A percentile compares a stretch with the other conserved stretches of the same genome.
phyloP scores from a whole-genome alignment of 2,797 vertebrate genomes.

The Anguilla pacifica region DNA sequence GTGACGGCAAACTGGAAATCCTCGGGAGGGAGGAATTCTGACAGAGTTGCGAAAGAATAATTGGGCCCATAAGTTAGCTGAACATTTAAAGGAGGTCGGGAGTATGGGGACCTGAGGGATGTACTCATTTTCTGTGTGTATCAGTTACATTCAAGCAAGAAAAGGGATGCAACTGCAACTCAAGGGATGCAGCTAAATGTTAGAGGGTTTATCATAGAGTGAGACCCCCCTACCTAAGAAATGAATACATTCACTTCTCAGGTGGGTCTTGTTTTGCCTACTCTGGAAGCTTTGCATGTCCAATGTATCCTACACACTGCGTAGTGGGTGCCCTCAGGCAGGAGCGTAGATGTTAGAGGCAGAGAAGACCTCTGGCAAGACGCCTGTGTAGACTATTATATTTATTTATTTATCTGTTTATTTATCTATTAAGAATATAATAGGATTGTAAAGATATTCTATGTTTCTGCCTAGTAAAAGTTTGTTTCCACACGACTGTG shows the following conservation, averaged over 20 bases:
- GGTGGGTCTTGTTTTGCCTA: background rate
- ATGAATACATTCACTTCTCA: background rate
- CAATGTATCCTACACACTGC: background rate
- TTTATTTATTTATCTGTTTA: background rate
- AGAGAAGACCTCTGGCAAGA: slow-evolving; percentile 28
- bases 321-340: background rate
- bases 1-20: background rate
- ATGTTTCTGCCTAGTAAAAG: background rate
- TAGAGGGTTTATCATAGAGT: background rate
- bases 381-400: background rate
- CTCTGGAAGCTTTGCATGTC: background rate
- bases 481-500: too few species aligned
- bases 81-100: background rate
- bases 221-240: background rate
- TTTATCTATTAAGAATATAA: slow-evolving; percentile 30
- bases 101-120: background rate
- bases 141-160: background rate
- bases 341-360: background rate
- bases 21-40: background rate
- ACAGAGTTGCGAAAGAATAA: background rate
- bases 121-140: background rate
- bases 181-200: background rate
- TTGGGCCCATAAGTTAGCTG: background rate
- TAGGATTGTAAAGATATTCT: background rate
- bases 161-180: background rate